Base-by-base conservation (phyloP, 2,888 invertebrate genomes). In the Nesidiocoris tenuis region DNA sequence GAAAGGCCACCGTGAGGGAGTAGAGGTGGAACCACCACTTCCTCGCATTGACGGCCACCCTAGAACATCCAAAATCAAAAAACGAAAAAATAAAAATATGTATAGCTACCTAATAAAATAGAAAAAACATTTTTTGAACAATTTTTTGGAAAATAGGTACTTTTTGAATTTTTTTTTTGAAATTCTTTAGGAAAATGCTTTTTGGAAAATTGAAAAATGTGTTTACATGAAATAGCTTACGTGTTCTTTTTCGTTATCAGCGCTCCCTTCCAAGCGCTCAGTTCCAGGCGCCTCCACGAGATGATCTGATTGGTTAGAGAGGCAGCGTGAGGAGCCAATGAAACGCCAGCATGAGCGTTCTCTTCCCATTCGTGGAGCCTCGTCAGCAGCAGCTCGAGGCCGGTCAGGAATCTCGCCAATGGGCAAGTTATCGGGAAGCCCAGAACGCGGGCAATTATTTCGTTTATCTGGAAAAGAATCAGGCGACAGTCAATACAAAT, bases 21-120 rank as follows among this genome's bases (percentile, higher is more conserved):
- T 92, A 95, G 63, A 97, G 84, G 83, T 93, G 91, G 84, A 95
- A 93, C 96, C 96, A 98, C 89, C 94, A 96, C 82, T 91, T 93
- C 79, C 91, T 88, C 0, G 91, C 89, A 78, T 89, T 88, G 0
- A 88, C 85, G 82, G 88, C 88, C 79, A 91, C 86, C 81, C 90
- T 90, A 81, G 83, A 79, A 80, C 81, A 79, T 70, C 65, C 19
- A 71, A 24, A 22, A 25, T 55, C 0, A 18, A 75, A 63, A 71
- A 2, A 7, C 9, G 12, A 54, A 12, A 54, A 12, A 12, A 12
- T 54, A 54, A 12, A 54, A 12, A 12, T 54, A 54, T 7, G 9
- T 54, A 7, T 54, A 12, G 54, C 54, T 54, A 54, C 12, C 54
- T n/a, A n/a, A n/a, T n/a, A n/a, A n/a, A n/a, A n/a, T n/a, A n/a